Conservation (phyloP, 1,140 invertebrate species). For the Ruditapes philippinarum region DNA sequence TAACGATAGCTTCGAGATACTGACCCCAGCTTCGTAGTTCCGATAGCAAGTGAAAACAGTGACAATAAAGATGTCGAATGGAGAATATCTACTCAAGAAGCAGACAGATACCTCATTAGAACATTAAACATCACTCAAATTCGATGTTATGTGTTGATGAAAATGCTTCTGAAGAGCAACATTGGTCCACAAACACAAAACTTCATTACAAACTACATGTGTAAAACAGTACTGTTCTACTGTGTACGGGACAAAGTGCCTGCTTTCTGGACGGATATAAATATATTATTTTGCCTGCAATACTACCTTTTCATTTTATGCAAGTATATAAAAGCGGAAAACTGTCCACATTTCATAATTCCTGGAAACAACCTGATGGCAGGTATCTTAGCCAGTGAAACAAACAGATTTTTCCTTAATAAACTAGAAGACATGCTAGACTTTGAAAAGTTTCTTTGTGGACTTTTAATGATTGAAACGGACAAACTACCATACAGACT, state of each 20-base stretch:
- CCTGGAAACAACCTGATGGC: neutral
- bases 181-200: too few species aligned
- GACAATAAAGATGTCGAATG: neutral
- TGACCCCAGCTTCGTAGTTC: conserved; percentile 45
- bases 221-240: conserved; percentile 5
- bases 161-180: conserved; percentile 23
- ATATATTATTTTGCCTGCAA: neutral
- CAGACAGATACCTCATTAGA: conserved; percentile 6
- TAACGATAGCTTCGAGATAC: too few species aligned
- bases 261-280: neutral
- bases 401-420: neutral
- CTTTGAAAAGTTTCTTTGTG: neutral
- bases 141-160: conserved; percentile 30
- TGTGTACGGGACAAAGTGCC: neutral
- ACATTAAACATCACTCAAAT: neutral
- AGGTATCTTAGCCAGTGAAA: neutral
- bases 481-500: neutral
- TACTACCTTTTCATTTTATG: neutral
- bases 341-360: neutral
- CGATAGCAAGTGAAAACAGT: neutral
- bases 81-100: conserved; percentile 2
- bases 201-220: neutral
- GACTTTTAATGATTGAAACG: neutral
- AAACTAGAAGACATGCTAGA: neutral
- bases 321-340: neutral